Conservation (phyloP, 1,140 invertebrate species). For the Aricia agestis region DNA sequence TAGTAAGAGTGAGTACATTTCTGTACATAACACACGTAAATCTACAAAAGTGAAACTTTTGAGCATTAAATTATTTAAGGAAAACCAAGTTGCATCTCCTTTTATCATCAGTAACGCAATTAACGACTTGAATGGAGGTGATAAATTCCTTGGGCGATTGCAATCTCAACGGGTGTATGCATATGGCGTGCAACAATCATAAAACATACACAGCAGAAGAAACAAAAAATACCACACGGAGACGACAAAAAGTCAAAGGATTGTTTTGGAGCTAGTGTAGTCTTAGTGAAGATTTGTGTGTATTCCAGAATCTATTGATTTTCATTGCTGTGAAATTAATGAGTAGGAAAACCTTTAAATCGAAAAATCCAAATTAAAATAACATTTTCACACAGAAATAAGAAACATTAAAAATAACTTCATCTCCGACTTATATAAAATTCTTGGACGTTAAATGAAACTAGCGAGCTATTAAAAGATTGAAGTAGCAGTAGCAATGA, state of each 20-base stretch:
- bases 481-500: neutral
- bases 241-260: conserved; percentile 36
- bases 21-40: neutral
- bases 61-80: neutral
- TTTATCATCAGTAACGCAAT: conserved; percentile 20
- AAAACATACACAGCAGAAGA: conserved; percentile 24
- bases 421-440: too few relatives aligned
- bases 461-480: neutral
- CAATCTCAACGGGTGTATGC: conserved; percentile 45
- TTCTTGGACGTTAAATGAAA: too few relatives aligned
- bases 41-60: neutral
- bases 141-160: conserved; percentile 38
- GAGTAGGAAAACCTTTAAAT: neutral
- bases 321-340: neutral
- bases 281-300: neutral
- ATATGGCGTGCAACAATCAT: conserved; percentile 48
- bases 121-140: conserved; percentile 30
- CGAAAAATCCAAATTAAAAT: too few relatives aligned
- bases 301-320: neutral
- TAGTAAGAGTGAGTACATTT: neutral
- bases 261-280: neutral
- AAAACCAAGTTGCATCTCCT: neutral
- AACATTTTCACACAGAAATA: too few relatives aligned
- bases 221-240: conserved; percentile 38
- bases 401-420: neutral